Base-by-base conservation (phyloP, 2,113 vertebrate genomes). In the Strix uralensis region DNA sequence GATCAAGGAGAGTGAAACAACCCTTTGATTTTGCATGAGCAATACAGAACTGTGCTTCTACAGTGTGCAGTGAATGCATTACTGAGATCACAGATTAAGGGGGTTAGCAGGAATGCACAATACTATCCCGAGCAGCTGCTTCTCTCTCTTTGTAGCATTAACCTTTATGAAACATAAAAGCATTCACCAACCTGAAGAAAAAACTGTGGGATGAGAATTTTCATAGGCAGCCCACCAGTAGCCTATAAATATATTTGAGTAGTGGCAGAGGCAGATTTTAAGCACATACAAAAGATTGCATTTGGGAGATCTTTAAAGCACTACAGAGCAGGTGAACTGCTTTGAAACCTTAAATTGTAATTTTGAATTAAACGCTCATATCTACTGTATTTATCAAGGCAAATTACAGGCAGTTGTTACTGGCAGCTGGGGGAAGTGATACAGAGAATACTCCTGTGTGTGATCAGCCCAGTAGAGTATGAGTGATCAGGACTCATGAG, bases 251-350 rank as follows among this genome's bases (percentile, higher is more conserved):
- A 96, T 30, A 93, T 86, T 81, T 86, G 75, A 95, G 88, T 94
- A 97, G 94, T 91, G 91, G 87, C 92, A 96, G 82, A 96, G 87
- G 62, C 89, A 97, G 95, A 94, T 95, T 95, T 97, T 88, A 95
- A 95, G 86, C 46, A 77, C 79, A 91, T 49, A 94, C 36, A 82
- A 95, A 94, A 91, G 86, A 94, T 58, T 95, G 62, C 91, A 88
- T 88, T 94, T 92, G 87, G 86, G 74, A 90, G 66, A 79, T 65
- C 81, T 94, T 96, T 94, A 79, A 86, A 95, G 66, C 20, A 2
- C 62, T 77, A 36, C 89, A 72, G 87, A 94, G 78, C 73, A 88
- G 54, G 67, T 91, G 81, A 95, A 88, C 40, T 70, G 54, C 91
- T 95, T 89, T 95, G 42, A 94, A 97, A 77, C 15, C 54, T 77